These are phyloP conservation scores for Montipora cactus DNA, from an alignment of 64 coral and sea anemone genomes.

Conservation along the genomic window DNA sequence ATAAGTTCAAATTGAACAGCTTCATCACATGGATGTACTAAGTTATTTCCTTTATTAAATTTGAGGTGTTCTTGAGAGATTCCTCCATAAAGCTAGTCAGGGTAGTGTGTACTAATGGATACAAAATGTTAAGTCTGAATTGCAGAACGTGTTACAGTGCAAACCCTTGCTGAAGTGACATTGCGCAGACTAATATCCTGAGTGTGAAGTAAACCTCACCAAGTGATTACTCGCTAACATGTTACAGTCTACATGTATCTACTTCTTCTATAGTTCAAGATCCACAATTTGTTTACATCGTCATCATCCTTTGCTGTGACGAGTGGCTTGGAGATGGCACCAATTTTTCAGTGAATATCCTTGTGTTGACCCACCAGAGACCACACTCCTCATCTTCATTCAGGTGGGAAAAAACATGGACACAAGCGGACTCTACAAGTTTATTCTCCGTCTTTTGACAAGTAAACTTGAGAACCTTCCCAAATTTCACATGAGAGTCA, in stretches of 20 bases:
- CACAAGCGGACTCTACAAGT: background rate
- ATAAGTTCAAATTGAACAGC: conserved; percentile 4
- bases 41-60: background rate
- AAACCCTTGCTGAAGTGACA: conserved; percentile 4
- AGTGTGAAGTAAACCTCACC: conserved; percentile 8
- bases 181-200: conserved; percentile 6
- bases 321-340: background rate
- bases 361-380: conserved; percentile 16
- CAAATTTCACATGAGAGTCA: conserved; percentile 5
- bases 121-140: background rate
- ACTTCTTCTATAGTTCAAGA: conserved; percentile 11
- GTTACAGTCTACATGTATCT: background rate
- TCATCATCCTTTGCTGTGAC: conserved; percentile 12
- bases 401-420: conserved; percentile 13
- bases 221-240: conserved; percentile 2
- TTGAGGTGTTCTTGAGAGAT: conserved; percentile 4
- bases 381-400: conserved; percentile 21
- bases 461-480: conserved; percentile 25
- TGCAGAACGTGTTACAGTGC: background rate
- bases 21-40: background rate
- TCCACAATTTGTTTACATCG: conserved; percentile 1
- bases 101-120: background rate
- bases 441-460: conserved; percentile 2
- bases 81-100: background rate
- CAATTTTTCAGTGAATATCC: conserved; percentile 4